Percentiles rank a stretch among this genome's conserved stretches.
phyloP scores from a whole-genome alignment of 2,797 vertebrate genomes.

The Cuculus canorus region DNA sequence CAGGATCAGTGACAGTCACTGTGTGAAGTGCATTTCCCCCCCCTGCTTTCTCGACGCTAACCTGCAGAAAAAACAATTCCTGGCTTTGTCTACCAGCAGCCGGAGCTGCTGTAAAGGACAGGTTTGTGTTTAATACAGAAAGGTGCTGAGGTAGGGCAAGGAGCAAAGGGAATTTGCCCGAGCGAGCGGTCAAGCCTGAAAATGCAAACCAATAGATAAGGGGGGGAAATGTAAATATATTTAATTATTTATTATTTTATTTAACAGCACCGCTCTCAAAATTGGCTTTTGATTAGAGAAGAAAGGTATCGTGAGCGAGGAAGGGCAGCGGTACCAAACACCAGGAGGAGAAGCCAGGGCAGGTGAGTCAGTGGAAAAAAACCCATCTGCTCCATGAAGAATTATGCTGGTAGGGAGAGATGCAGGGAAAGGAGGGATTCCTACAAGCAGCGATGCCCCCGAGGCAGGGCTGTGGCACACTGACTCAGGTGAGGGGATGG shows the following conservation, averaged over 20 bases:
- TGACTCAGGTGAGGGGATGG: not conserved
- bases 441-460: not conserved
- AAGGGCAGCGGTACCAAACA: not conserved
- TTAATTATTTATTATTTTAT: not conserved
- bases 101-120: rapidly evolving
- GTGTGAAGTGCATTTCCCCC: not conserved
- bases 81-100: not conserved
- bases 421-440: not conserved
- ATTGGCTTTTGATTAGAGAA: not conserved
- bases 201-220: not conserved
- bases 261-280: not conserved
- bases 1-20: rapidly evolving
- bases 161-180: not conserved
- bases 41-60: not conserved
- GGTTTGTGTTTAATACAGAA: not conserved
- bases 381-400: rapidly evolving
- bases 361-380: constrained; percentile 55
- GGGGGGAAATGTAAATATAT: no score
- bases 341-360: not conserved
- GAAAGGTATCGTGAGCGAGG: rapidly evolving
- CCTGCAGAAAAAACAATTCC: not conserved
- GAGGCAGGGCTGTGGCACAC: not conserved
- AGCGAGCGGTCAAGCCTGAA: not conserved
- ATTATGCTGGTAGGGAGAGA: not conserved
- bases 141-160: not conserved